phyloP scores from a whole-genome alignment of 2,888 invertebrate genomes.

The Yponomeuta evonymella region DNA sequence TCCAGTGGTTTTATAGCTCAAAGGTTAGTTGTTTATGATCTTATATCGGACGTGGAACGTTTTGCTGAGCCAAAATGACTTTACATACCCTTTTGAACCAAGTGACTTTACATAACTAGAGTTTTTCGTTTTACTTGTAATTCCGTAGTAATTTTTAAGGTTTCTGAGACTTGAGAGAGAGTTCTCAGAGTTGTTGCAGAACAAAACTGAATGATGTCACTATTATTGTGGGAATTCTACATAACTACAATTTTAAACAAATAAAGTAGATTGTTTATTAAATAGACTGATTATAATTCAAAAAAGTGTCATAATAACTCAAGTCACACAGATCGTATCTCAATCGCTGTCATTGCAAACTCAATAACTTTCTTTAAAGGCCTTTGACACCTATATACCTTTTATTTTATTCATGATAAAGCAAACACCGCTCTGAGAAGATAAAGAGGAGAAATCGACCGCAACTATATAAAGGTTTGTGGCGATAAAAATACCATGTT shows the following conservation, averaged over 20 bases:
- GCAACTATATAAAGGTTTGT: slow-evolving; percentile 76
- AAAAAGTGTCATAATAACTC: not conserved
- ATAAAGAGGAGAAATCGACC: slow-evolving; percentile 75
- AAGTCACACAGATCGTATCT: not conserved
- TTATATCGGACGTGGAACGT: slow-evolving; percentile 63
- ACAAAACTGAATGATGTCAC: not conserved
- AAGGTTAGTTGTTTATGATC: slow-evolving; percentile 66
- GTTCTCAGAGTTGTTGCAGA: no score
- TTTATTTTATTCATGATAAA: slow-evolving; percentile 69
- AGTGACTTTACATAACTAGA: no score
- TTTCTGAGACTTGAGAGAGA: no score
- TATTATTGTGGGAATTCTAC: not conserved
- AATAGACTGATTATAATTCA: not conserved
- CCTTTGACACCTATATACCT: slow-evolving; percentile 54
- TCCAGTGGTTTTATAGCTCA: slow-evolving; percentile 56
- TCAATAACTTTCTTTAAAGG: slow-evolving; percentile 44
- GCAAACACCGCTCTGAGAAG: slow-evolving; percentile 68
- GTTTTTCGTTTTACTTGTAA: not conserved
- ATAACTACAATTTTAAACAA: not conserved
- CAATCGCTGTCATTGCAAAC: slow-evolving; percentile 12
- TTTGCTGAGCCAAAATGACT: slow-evolving; percentile 51
- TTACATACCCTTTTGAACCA: not conserved
- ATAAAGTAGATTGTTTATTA: not conserved
- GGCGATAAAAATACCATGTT: slow-evolving; percentile 74
- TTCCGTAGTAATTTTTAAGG: no score